Conservation (phyloP, 2,797 vertebrate species). For the Melanotaenia boesemani region DNA sequence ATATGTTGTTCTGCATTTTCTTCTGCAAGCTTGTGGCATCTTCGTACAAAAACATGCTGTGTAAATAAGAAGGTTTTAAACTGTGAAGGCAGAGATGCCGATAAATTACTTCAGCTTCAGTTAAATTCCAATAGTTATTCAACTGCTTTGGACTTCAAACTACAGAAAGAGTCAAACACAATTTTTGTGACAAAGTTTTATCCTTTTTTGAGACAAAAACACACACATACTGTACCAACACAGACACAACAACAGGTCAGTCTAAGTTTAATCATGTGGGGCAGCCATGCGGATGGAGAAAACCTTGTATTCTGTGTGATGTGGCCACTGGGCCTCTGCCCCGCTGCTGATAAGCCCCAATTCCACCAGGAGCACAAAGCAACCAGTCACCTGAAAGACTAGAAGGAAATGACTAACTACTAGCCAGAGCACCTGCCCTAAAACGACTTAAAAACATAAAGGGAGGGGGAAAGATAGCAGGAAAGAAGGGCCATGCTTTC, state of each 20-base stretch:
- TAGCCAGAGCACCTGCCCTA: constrained; percentile 35
- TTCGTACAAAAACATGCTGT: constrained; percentile 8
- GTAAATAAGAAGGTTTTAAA: constrained; percentile 11
- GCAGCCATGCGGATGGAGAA: constrained; percentile 81
- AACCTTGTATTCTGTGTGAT: constrained; percentile 77
- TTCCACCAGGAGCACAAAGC: constrained; percentile 77
- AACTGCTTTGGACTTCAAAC: constrained; percentile 17
- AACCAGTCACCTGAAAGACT: constrained; percentile 74
- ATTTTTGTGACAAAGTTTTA: constrained; percentile 13
- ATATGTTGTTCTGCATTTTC: constrained; percentile 26
- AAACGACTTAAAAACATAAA: constrained; percentile 52
- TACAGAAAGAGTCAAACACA: constrained; percentile 6
- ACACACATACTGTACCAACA: constrained; percentile 37
- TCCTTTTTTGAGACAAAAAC: background rate
- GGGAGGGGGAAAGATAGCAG: background rate
- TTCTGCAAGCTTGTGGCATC: constrained; percentile 16
- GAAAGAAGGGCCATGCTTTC: constrained; percentile 17
- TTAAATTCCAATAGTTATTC: constrained; percentile 4
- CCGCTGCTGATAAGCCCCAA: constrained; percentile 79
- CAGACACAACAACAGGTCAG: constrained; percentile 65
- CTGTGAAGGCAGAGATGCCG: constrained; percentile 2
- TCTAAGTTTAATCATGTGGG: constrained; percentile 87
- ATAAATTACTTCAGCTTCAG: constrained; percentile 14
- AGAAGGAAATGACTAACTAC: constrained; percentile 66
- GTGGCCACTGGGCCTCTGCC: constrained; percentile 75